Evolutionary conservation across 2,797 vertebrate species (phyloP), one percentile per base, ranked within the genome.

Genomic region (Vultur gryphus): DNA sequence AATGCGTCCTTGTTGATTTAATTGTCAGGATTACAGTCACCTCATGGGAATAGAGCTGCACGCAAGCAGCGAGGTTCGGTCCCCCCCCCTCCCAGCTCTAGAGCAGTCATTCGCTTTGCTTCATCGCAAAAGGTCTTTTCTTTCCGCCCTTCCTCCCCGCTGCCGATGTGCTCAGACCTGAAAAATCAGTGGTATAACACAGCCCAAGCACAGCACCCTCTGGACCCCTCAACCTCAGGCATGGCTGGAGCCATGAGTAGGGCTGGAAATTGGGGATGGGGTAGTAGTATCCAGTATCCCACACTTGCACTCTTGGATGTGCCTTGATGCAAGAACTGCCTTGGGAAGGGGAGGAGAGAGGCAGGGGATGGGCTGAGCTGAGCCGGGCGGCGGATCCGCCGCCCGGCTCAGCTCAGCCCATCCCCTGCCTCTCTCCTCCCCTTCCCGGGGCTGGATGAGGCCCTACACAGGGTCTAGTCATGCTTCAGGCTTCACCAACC

Each of bases 231-330:
- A 37, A 51, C 19, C 44, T 33, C 2, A 1, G 39, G 46, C 67
- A 35, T 0, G 3, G 52, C 43, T 49, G 75, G 46, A 59, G 37
- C 25, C 26, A 11, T 2, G 6, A n/a, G 43, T 18, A 26, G 25
- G 33, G 61, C 6, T 20, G 58, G 33, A 62, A 49, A 31, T 0
- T 11, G 2, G 13, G 72, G 25, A 25, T 20, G 19, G 41, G 39
- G 24, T 0, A 13, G 24, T 0, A 13, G 11, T 0, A 24, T 3
- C 41, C 71, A 13, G 5, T 2, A 19, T 4, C 29, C 8, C 23
- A 28, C 3, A 10, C 19, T 39, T 16, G 15, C 18, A 13, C 25
- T 62, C 52, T 16, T 0, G 6, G 69, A 11, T 4, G 25, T 1
- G 13, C 7, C 14, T 0, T 7, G 61, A 26, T 7, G 59, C 29